A percentile compares a stretch with the other conserved stretches of the same genome.
Conservation (phyloP, 2,888 invertebrate genomes). For the Eustalomyia histrio region DNA sequence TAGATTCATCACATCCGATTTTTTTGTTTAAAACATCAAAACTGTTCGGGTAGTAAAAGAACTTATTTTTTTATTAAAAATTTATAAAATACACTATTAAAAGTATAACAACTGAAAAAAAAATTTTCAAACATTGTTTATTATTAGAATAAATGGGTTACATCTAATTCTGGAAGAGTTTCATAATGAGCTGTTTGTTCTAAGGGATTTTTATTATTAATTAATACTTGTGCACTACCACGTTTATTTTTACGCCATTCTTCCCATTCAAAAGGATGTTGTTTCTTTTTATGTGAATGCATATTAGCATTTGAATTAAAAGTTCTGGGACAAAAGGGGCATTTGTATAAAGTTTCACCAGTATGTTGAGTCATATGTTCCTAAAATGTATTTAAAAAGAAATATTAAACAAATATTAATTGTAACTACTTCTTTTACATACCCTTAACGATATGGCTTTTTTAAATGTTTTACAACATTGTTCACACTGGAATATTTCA, state of each 20-base stretch:
- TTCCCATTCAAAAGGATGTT: constrained; percentile 76
- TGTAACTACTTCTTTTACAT: constrained; percentile 12
- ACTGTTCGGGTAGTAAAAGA: no score
- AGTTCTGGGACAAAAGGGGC: constrained; percentile 77
- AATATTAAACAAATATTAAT: background rate
- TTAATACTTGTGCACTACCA: constrained; percentile 71
- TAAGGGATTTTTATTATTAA: constrained; percentile 47
- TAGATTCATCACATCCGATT: no score
- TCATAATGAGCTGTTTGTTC: constrained; percentile 6
- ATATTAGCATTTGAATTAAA: constrained; percentile 79
- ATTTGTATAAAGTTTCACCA: constrained; percentile 77
- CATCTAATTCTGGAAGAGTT: constrained; percentile 12
- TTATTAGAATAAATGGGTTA: background rate
- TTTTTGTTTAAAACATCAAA: no score
- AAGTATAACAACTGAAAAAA: no score
- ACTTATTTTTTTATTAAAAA: no score
- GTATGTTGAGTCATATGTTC: constrained; percentile 79
- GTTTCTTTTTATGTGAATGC: constrained; percentile 78
- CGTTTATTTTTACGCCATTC: constrained; percentile 75
- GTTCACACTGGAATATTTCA: constrained; percentile 72
- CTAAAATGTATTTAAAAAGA: constrained; percentile 55
- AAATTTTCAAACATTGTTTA: constrained; percentile 1
- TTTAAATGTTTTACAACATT: constrained; percentile 78
- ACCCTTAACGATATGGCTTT: constrained; percentile 76
- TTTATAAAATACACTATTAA: no score